Evolutionary conservation across 2,888 invertebrate species (phyloP), one percentile per base, ranked within the genome.

Genomic region (Lepeophtheirus nordmannii): DNA sequence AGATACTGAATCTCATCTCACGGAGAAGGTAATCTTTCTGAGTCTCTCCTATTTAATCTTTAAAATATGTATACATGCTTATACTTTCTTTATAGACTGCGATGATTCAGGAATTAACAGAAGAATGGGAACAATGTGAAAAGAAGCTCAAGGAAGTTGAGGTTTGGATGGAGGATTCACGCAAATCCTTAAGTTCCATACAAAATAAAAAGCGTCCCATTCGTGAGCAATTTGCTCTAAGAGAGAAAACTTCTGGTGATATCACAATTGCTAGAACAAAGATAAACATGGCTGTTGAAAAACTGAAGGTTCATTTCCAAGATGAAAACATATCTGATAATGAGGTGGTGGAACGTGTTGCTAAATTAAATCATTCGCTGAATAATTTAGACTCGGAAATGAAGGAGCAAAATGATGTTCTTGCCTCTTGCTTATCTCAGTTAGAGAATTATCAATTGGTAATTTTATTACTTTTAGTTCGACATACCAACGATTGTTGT

Each of bases 91-190:
- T 57, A 7, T 23, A 57, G 57, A 11, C 20, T n/a, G 57, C 57
- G 8, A 57, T 90, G 71, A 80, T 93, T 68, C 88, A 89, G 81
- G 93, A 93, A 78, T 84, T 90, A 65, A 85, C 87, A 61, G 91
- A 92, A 75, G 92, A 93, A 79, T 93, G 93, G 89, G 91, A 92
- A 75, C 88, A 93, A 76, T 93, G 91, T 77, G 92, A 93, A 77
- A 86, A 83, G 75, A 93, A 94, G 76, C 82, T 93, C 75, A 87
- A 88, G 75, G 92, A 93, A 71, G 87, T 89, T 59, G 84, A 84
- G 68, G 81, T 81, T 70, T 94, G 92, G 91, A 83, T 92, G 71
- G 91, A 92, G 69, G 90, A 90, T 73, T 85, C 90, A 10, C 81
- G 82, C 70, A 82, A 83, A 70, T 80, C 82, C 62, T 75, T 91